Evolutionary conservation across 2,888 invertebrate genomes (phyloP).

Genomic region (Agrilus mali): DNA sequence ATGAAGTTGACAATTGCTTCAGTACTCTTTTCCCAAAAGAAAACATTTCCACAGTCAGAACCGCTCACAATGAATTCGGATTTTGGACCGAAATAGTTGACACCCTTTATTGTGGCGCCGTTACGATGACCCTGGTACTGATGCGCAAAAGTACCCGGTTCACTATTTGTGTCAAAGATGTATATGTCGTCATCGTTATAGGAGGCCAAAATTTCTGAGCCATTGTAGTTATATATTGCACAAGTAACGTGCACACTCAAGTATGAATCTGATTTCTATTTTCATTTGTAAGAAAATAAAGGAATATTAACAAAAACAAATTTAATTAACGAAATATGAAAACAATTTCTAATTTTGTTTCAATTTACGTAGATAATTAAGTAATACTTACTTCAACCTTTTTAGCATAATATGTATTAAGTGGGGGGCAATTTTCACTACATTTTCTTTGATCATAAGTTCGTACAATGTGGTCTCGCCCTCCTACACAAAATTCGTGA

Average conservation of each 20-base stretch:
- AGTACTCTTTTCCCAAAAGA: constrained; percentile 80
- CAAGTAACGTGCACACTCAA: constrained; percentile 60
- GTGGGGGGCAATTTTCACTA: constrained; percentile 14
- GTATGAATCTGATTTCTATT: constrained; percentile 16
- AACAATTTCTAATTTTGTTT: too few species aligned
- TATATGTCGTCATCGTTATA: constrained; percentile 92
- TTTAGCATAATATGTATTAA: constrained; percentile 24
- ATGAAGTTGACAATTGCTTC: constrained; percentile 85
- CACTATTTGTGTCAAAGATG: constrained; percentile 57
- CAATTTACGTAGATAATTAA: too few species aligned
- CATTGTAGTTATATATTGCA: constrained; percentile 83
- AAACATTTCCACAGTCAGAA: constrained; percentile 82
- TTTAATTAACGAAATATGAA: too few species aligned
- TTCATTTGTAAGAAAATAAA: too few species aligned
- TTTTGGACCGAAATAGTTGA: constrained; percentile 84
- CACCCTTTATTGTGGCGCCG: constrained; percentile 73
- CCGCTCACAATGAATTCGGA: constrained; percentile 88
- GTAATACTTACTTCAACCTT: constrained; percentile 14
- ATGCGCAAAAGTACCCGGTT: constrained; percentile 39
- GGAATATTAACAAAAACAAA: too few species aligned
- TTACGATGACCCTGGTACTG: constrained; percentile 51
- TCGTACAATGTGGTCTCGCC: constrained; percentile 65
- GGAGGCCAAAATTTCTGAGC: constrained; percentile 81
- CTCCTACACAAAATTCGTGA: constrained; percentile 71
- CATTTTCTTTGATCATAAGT: constrained; percentile 59